Percentiles rank a stretch among this genome's conserved stretches.
Conservation (phyloP, 2,113 vertebrate species). For the Poicephalus meyeri region DNA sequence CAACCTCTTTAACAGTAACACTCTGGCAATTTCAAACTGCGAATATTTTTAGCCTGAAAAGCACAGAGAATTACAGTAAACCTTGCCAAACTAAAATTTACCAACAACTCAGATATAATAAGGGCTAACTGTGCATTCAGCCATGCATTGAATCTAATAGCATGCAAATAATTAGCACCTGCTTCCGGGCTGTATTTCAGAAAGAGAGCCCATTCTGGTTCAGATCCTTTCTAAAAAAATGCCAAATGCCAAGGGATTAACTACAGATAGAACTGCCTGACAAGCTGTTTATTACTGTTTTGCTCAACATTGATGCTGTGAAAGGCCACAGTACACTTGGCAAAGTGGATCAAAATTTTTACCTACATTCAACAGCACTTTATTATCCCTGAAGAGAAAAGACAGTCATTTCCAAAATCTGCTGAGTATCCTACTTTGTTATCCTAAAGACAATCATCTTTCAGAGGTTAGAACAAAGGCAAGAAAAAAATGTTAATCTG, state of each 20-base stretch:
- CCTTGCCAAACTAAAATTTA: neutral
- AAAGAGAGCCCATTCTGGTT: neutral
- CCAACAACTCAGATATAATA: neutral
- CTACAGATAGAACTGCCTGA: neutral
- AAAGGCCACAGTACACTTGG: neutral
- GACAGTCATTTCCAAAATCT: neutral
- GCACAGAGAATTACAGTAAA: neutral
- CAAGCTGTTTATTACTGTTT: neutral
- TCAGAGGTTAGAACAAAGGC: neutral
- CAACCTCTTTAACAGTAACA: neutral
- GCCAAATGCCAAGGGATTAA: neutral
- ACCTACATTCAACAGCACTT: neutral
- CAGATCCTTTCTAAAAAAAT: neutral
- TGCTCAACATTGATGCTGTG: neutral
- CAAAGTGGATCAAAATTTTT: neutral
- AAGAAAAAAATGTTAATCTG: neutral
- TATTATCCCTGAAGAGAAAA: neutral
- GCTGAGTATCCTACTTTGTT: neutral
- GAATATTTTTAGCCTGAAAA: neutral
- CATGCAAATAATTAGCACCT: neutral
- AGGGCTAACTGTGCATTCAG: neutral
- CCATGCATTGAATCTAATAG: neutral
- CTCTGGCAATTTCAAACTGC: neutral
- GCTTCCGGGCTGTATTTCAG: neutral
- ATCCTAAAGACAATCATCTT: neutral